Base-by-base conservation (phyloP, 1,140 invertebrate species). In the Bombus impatiens region DNA sequence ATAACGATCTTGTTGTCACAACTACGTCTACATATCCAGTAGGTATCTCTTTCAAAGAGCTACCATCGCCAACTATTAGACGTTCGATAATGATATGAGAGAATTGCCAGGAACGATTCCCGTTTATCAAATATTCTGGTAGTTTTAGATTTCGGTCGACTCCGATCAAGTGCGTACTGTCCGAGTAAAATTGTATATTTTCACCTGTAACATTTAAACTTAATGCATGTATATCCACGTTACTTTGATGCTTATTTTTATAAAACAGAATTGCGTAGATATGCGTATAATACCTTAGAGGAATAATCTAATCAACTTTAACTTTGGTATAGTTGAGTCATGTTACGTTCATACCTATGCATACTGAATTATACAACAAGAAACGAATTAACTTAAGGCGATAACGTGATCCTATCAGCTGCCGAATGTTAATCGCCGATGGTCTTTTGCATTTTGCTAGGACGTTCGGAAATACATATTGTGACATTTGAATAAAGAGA, bases 151-250 rank as follows among this genome's bases (percentile, higher is more conserved):
- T 95, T 90, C 93, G 93, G 78, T 94, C 94, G 15, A 95, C 92
- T 32, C 89, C 86, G 37, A 95, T 94, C 6, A 94, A 91, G 76
- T 93, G 92, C 32, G 91, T 90, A 25, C 87, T 91, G 13, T 93
- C 85, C 3, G 94, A 94, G 86, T 95, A 95, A 86, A 93, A 95
- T 42, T 88, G 93, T 78, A 95, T 93, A 82, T 95, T 95, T 81
- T 94, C 92, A 40, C 94, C 94, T 95, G 65, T 4, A 89, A 92
- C 72, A 1, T 89, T 81, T 40, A n/a, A 47, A 47, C 42, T 68
- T 72, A 13, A n/a, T 44, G 42, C 18, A 32, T 32, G 25, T 12
- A 18, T 12, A 32, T 13, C 25, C 1, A 2, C 1, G 47, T 53
- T 22, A 22, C 18, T 53, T 22, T 1, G n/a, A 35, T 18, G 4